phyloP scores from a whole-genome alignment of 2,797 vertebrate species.

The Sus cebifrons region DNA sequence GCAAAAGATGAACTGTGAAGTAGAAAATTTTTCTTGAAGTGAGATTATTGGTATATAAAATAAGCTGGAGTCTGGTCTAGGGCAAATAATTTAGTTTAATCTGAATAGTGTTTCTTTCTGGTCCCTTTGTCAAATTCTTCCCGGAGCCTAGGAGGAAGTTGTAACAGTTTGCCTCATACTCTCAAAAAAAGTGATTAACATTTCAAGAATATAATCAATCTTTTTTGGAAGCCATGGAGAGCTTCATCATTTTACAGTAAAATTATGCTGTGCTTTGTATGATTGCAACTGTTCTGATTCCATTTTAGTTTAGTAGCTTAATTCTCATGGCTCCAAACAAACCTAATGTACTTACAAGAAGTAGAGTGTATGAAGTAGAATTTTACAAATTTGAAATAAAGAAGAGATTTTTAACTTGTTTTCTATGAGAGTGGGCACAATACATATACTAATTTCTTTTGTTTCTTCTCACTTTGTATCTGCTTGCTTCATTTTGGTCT shows the following conservation, averaged over 20 bases:
- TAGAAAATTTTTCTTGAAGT: conserved; percentile 71
- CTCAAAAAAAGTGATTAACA: conserved; percentile 57
- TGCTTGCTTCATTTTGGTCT: conserved; percentile 49
- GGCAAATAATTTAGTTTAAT: conserved; percentile 68
- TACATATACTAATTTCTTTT: conserved; percentile 35
- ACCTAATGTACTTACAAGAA: conserved; percentile 57
- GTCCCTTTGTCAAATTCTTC: conserved; percentile 72
- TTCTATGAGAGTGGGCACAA: neutral
- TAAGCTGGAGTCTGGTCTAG: neutral
- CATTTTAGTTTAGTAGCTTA: conserved; percentile 81
- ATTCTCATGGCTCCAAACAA: conserved; percentile 70
- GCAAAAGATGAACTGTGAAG: conserved; percentile 54
- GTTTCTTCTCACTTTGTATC: conserved; percentile 35
- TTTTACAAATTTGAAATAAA: neutral
- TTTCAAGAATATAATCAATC: conserved; percentile 80
- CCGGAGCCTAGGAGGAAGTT: conserved; percentile 66
- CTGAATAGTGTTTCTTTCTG: conserved; percentile 62
- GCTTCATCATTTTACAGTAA: conserved; percentile 77
- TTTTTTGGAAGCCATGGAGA: conserved; percentile 63
- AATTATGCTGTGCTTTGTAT: conserved; percentile 71
- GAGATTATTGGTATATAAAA: conserved; percentile 26
- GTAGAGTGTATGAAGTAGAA: conserved; percentile 14
- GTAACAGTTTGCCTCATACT: conserved; percentile 54
- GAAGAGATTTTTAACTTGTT: conserved; percentile 57
- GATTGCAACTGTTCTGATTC: conserved; percentile 72